Evolutionary conservation across 2,888 invertebrate genomes (phyloP).

Genomic region (Drosophila affinis): DNA sequence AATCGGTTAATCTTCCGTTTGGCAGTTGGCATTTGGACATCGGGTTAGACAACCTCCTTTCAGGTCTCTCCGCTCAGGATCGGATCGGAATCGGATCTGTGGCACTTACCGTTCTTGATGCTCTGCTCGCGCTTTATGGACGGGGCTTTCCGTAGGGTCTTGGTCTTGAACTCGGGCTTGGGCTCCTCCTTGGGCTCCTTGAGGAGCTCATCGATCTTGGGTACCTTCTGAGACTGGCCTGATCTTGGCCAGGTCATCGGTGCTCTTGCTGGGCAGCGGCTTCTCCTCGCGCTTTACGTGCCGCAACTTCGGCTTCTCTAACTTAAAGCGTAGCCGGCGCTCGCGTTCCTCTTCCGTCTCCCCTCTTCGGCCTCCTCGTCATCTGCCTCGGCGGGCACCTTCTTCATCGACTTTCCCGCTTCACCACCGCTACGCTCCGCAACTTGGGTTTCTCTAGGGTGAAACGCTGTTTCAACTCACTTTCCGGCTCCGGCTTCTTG

Average conservation of each 20-base stretch:
- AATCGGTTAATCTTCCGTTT: constrained; percentile 58
- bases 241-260: constrained; percentile 81
- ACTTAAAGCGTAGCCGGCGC: constrained; percentile 80
- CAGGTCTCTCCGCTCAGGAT: constrained; percentile 12
- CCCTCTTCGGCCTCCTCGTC: constrained; percentile 80
- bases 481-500: constrained; percentile 74
- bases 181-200: constrained; percentile 81
- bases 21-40: constrained; percentile 44
- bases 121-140: constrained; percentile 81
- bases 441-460: constrained; percentile 82
- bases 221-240: constrained; percentile 83
- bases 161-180: constrained; percentile 83
- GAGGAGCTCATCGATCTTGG: constrained; percentile 82
- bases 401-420: constrained; percentile 82
- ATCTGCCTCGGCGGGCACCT: constrained; percentile 74
- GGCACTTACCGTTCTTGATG: constrained; percentile 81
- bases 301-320: constrained; percentile 82
- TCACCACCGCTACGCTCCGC: constrained; percentile 79
- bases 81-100: constrained; percentile 8
- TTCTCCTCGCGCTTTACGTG: constrained; percentile 83
- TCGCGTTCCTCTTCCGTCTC: constrained; percentile 82
- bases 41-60: constrained; percentile 38
- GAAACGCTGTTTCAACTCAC: constrained; percentile 82
- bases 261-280: constrained; percentile 81
- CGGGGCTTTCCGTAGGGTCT: constrained; percentile 81